These are phyloP conservation scores for Ochotona curzoniae DNA, from an alignment of 2,113 vertebrate species.

Conservation along the genomic window DNA sequence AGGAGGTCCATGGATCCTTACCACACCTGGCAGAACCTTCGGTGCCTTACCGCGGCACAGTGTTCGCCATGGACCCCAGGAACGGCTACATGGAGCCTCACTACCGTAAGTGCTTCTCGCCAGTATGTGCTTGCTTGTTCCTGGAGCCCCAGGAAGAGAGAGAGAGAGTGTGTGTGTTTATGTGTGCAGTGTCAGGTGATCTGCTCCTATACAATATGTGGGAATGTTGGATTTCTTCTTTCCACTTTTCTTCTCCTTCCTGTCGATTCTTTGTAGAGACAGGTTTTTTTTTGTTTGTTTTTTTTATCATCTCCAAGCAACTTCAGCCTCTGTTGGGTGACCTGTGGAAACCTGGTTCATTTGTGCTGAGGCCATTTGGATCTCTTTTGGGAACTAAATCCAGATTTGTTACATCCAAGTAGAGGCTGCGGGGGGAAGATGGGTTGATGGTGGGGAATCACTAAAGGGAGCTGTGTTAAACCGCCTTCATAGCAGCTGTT, in stretches of 20 bases:
- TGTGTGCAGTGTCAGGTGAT: too few relatives aligned
- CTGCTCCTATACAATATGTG: background rate
- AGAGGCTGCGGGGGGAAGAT: background rate
- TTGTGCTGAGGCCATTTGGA: slow-evolving; percentile 72
- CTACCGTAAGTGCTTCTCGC: slow-evolving; percentile 91
- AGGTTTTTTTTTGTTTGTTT: slow-evolving; percentile 68
- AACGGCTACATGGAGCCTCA: slow-evolving; percentile 97
- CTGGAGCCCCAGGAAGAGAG: background rate
- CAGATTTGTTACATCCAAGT: slow-evolving; percentile 62
- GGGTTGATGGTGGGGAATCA: background rate
- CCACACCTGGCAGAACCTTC: slow-evolving; percentile 94
- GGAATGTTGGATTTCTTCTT: background rate
- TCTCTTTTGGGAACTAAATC: slow-evolving; percentile 17
- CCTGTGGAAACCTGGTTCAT: slow-evolving; percentile 61
- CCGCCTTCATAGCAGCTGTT: background rate
- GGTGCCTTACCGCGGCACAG: slow-evolving; percentile 93
- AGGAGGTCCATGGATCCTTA: slow-evolving; percentile 95
- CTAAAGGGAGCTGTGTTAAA: background rate
- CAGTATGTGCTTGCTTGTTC: background rate
- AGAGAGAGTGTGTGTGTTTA: background rate
- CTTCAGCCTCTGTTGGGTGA: slow-evolving; percentile 8
- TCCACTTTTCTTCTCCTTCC: background rate
- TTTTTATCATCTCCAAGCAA: slow-evolving; percentile 22
- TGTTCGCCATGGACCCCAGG: slow-evolving; percentile 97
- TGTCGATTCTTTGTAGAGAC: background rate